Evolutionary conservation across 1,140 invertebrate genomes (phyloP).

Genomic region (Leptoteleia sp.): DNA sequence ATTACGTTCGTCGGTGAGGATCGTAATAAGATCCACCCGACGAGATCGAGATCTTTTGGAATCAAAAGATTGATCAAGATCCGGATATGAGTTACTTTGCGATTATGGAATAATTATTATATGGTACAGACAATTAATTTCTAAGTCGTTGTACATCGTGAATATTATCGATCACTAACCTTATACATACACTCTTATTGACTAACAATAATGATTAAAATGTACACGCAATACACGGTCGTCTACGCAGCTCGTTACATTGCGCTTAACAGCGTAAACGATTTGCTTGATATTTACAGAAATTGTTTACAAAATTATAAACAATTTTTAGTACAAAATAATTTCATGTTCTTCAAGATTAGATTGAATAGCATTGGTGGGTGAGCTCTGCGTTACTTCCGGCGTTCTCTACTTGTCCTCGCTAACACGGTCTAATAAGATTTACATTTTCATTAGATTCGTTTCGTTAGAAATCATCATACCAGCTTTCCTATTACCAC

Average conservation of each 20-base stretch:
- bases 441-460: constrained; percentile 38
- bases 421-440: constrained; percentile 47
- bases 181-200: constrained; percentile 69
- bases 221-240: constrained; percentile 64
- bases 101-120: constrained; percentile 68
- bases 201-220: constrained; percentile 70
- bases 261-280: constrained; percentile 68
- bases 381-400: constrained; percentile 65
- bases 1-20: constrained; percentile 6
- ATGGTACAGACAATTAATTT: constrained; percentile 74
- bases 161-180: constrained; percentile 71
- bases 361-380: constrained; percentile 72
- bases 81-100: no score
- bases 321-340: constrained; percentile 79
- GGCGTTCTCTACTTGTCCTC: constrained; percentile 23
- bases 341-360: constrained; percentile 77
- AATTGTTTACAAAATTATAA: constrained; percentile 79
- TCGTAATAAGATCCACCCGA: no score
- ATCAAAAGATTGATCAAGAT: no score
- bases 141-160: constrained; percentile 80
- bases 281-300: constrained; percentile 76
- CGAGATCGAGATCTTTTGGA: no score
- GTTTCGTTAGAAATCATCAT: constrained; percentile 37
- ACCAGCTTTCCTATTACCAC: not conserved
- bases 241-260: constrained; percentile 63